A percentile compares a stretch with the other conserved stretches of the same genome.
phyloP scores from a whole-genome alignment of 35 echinoderm and acorn worm genomes.

The Lytechinus variegatus region DNA sequence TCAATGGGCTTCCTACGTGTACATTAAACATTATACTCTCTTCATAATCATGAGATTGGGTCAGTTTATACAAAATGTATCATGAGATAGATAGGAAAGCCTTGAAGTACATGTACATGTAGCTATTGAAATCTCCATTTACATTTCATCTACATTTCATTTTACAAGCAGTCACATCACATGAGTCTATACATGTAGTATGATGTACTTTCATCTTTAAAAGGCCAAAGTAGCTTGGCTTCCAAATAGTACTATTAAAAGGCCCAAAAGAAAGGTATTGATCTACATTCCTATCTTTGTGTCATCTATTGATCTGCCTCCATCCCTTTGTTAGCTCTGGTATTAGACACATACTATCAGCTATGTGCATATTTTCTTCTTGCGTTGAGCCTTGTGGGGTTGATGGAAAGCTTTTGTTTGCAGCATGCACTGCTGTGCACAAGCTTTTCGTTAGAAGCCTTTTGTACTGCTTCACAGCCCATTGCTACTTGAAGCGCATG shows the following conservation, averaged over 20 bases:
- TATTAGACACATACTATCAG: background rate
- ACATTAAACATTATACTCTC: no score
- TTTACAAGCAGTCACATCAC: no score
- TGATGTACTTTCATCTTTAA: background rate
- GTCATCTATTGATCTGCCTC: constrained; percentile 21
- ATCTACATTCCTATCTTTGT: constrained; percentile 30
- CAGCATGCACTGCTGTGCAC: background rate
- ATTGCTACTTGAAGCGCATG: no score
- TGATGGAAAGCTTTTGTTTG: background rate
- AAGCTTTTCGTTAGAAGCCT: background rate
- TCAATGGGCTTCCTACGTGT: no score
- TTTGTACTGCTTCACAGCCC: background rate
- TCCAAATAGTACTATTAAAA: constrained; percentile 33
- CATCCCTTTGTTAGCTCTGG: constrained; percentile 8
- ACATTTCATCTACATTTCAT: no score
- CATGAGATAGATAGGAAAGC: no score
- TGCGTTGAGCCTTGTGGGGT: background rate
- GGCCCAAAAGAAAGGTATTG: background rate
- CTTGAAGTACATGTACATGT: no score
- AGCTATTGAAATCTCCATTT: no score
- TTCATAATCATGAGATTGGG: no score
- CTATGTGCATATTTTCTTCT: background rate
- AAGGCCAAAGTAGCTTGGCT: background rate
- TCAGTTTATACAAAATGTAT: no score
- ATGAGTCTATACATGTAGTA: no score